Conservation (phyloP, 2,113 vertebrate genomes). For the Gyps fulvus region DNA sequence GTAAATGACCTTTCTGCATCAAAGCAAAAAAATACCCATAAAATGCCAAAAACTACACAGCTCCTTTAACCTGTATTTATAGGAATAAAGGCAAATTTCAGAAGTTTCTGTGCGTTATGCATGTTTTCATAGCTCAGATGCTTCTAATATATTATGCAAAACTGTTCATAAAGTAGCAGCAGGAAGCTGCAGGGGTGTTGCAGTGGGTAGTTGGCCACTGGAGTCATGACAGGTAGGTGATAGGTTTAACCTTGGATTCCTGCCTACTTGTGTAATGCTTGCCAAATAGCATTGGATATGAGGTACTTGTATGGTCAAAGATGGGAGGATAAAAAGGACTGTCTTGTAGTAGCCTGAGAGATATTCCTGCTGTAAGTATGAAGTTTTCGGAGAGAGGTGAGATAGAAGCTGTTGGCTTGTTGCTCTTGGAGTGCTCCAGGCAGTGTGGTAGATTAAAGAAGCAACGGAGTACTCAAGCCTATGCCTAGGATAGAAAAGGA, state of each 20-base stretch:
- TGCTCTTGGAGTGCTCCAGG: not conserved
- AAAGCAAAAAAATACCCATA: not conserved
- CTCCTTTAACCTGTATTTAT: not conserved
- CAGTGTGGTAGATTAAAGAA: not conserved
- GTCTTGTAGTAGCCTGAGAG: not conserved
- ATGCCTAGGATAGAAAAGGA: not conserved
- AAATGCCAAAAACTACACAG: not conserved
- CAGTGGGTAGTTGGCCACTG: not conserved
- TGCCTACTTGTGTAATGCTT: not conserved
- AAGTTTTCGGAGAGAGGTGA: not conserved
- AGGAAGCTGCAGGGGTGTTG: not conserved
- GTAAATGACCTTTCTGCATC: not conserved
- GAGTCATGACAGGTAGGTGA: not conserved
- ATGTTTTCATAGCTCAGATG: not conserved
- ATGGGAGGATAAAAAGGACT: not conserved
- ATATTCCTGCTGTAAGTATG: not conserved
- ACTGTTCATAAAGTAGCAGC: not conserved
- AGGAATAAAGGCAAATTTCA: not conserved
- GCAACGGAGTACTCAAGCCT: not conserved
- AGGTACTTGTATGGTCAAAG: not conserved
- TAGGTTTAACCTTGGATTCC: not conserved
- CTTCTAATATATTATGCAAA: not conserved
- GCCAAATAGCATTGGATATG: not conserved
- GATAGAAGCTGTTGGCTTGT: not conserved
- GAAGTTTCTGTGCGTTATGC: not conserved